Conservation (phyloP, 2,113 vertebrate species). For the Oenanthe oenanthe region DNA sequence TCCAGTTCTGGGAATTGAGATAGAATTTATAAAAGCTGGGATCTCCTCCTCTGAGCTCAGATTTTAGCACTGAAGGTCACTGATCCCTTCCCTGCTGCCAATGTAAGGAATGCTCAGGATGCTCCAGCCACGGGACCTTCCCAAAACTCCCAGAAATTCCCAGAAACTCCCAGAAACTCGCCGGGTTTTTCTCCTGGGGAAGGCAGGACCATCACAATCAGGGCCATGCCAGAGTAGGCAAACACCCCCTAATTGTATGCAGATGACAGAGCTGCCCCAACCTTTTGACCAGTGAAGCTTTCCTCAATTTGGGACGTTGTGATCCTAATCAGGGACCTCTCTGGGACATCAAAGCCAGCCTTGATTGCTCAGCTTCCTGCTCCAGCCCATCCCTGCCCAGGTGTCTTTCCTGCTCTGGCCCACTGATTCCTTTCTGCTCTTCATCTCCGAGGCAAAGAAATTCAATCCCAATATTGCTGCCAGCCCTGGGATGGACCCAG, state of each 20-base stretch:
- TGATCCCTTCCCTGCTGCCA: neutral
- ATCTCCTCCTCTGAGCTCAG: neutral
- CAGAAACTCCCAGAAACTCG: neutral
- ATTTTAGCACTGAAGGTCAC: neutral
- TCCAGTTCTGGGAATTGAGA: neutral
- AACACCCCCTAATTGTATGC: slow-evolving; percentile 57
- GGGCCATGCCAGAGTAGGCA: slow-evolving; percentile 37
- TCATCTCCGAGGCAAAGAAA: slow-evolving; percentile 52
- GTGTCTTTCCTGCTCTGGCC: slow-evolving; percentile 61
- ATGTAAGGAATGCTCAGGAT: neutral
- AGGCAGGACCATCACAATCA: neutral
- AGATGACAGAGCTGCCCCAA: slow-evolving; percentile 50
- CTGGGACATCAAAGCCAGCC: slow-evolving; percentile 59
- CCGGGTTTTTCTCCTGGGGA: neutral
- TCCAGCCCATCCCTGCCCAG: slow-evolving; percentile 53
- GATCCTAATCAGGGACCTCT: slow-evolving; percentile 71
- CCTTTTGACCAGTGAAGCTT: slow-evolving; percentile 72
- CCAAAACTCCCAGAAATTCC: neutral
- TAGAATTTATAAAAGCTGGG: neutral
- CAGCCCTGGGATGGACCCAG: slow-evolving; percentile 34
- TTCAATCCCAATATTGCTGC: slow-evolving; percentile 59
- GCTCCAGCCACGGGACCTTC: neutral
- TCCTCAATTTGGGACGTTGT: slow-evolving; percentile 66
- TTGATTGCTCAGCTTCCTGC: slow-evolving; percentile 60
- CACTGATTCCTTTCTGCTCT: slow-evolving; percentile 55